Evolutionary conservation across 2,113 vertebrate genomes (phyloP), one percentile per base, ranked within the genome.

Genomic region (Menura novaehollandiae): DNA sequence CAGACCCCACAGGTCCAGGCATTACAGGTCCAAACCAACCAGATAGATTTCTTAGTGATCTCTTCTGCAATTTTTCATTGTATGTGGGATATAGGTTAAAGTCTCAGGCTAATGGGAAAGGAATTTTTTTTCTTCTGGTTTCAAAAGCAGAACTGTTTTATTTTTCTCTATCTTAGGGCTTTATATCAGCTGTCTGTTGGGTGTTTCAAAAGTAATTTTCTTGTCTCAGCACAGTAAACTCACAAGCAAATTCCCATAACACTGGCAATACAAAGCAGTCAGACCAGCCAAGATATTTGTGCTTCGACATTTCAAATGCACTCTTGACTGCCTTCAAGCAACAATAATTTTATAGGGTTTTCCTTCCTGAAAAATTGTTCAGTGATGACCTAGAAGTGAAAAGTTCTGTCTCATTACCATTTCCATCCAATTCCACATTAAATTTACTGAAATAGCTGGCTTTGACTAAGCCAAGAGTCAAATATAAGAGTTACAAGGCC

Each of bases 321-420:
- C 73, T 95, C 53, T 60, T 86, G 64, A 92, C 85, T 93, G 69
- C 74, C 74, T 91, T 94, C 66, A 91, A 91, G 78, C n/a, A 91
- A 66, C 74, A 69, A 75, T 72, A 76, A 82, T 95, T 93, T 94
- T 85, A 78, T 60, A 76, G 69, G 41, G 23, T 46, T 91, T 96
- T 92, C 62, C 69, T 93, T 95, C 80, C 93, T 92, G 88, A 91
- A 95, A 93, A 93, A 87, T 89, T 84, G 66, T 62, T 92, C 73
- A 66, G 32, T 76, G 91, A 84, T 94, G 86, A 95, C 76, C 82
- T 91, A 92, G 49, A 91, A 92, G 76, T 91, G 76, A 91, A 93
- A 96, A 93, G 49, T 91, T 92, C 76, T 69, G 43, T 94, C 88
- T 88, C 49, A 56, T 94, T 93, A 93, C 18, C 52, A 53, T 96